Conservation (phyloP, 2,888 invertebrate genomes). For the Lithodes maja region DNA sequence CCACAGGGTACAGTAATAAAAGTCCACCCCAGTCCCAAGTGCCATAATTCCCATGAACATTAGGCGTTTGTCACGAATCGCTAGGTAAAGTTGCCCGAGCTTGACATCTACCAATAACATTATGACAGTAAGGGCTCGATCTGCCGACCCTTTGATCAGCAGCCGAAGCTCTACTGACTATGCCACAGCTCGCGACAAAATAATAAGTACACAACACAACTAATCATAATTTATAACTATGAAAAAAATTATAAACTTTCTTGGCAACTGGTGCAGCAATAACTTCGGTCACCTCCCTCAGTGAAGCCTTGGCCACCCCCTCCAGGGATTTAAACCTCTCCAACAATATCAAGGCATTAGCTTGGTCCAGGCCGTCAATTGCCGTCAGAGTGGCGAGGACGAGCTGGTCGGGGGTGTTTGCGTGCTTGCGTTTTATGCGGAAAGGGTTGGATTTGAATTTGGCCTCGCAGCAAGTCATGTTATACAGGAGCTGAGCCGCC, state of each 20-base stretch:
- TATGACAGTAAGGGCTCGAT: too few relatives aligned
- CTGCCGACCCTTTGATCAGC: too few relatives aligned
- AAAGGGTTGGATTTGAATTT: constrained; percentile 31
- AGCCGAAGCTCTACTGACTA: too few relatives aligned
- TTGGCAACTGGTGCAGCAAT: not conserved
- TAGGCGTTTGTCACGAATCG: too few relatives aligned
- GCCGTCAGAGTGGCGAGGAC: not conserved
- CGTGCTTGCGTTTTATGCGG: constrained; percentile 5
- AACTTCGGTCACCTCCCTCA: constrained; percentile 10
- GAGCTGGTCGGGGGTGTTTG: not conserved
- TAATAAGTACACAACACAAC: too few relatives aligned
- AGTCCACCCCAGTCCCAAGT: too few relatives aligned
- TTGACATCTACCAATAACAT: too few relatives aligned
- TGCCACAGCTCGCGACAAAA: too few relatives aligned
- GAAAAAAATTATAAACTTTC: constrained; percentile 16
- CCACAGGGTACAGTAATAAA: too few relatives aligned
- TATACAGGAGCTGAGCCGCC: constrained; percentile 16
- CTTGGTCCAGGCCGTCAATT: not conserved
- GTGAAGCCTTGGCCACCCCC: not conserved
- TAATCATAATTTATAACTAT: not conserved
- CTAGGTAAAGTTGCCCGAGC: too few relatives aligned
- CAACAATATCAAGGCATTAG: not conserved
- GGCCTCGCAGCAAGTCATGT: constrained; percentile 15
- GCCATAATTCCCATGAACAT: too few relatives aligned
- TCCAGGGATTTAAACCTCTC: constrained; percentile 14